Base-by-base conservation (phyloP, 2,888 invertebrate genomes). In the Aphelenchoides bicaudatus region DNA sequence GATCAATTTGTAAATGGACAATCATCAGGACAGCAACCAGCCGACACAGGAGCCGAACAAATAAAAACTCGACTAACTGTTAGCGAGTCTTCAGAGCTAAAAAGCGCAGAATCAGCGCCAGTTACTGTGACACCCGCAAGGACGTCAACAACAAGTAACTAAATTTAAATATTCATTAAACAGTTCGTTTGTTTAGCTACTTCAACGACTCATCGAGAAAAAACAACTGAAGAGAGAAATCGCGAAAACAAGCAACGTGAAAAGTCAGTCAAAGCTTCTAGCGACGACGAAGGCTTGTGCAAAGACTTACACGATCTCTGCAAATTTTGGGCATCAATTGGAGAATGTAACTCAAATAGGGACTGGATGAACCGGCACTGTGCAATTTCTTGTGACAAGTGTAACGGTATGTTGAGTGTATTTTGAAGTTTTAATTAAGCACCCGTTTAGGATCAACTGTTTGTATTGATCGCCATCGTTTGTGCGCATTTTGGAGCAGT, bases 271-370 rank as follows among this genome's bases (percentile, higher is more conserved):
- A 34, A 34, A 34, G 13, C 13, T 34, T 16, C 34, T 13, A 16
- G 16, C 34, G 16, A 13, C 34, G 16, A 34, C n/a, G 43, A 43
- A n/a, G 47, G 49, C 8, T 51, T 39, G 2, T 75, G 75, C 63
- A 59, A 60, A 34, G 78, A 78, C 52, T 65, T 66, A 28, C 78
- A 78, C 58, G 78, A 78, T 59, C 62, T 78, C 19, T 78, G 78
- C 68, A 73, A 74, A 55, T 78, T 78, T 67, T 79, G 78, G 78
- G 62, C 73, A 6, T 70, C 72, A 8, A 78, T 78, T 47, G 74
- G 73, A 21, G 77, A 77, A 46, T 77, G 77, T 58, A 64, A 68
- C 8, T 54, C 67, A 1, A 77, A 77, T 50, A 63, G 66, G 27
- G 73, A 75, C n/a, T 77, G 77, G 77, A 77, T 77, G 77, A 65